phyloP scores from a whole-genome alignment of 2,113 vertebrate genomes.

The Colius striatus region DNA sequence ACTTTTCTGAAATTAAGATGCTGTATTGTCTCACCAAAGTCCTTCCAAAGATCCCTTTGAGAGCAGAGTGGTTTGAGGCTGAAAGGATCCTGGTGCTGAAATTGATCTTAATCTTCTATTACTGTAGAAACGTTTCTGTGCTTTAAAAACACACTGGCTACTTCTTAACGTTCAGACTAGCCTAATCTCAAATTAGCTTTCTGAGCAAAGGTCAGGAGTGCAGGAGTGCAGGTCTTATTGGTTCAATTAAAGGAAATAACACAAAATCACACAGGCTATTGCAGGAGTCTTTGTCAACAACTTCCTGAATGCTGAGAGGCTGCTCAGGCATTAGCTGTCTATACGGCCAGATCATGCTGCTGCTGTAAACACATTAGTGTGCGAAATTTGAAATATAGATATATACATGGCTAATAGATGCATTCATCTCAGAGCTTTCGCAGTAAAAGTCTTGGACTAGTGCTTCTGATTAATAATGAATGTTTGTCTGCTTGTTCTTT shows the following conservation, averaged over 20 bases:
- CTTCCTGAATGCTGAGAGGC: slow-evolving; percentile 21
- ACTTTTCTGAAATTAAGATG: slow-evolving; percentile 9
- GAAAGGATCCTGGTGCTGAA: background rate
- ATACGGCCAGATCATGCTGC: slow-evolving; percentile 6
- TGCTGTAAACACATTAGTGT: slow-evolving; percentile 40
- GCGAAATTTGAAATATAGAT: background rate
- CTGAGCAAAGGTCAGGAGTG: slow-evolving; percentile 28
- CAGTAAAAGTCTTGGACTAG: slow-evolving; percentile 34
- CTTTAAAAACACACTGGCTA: slow-evolving; percentile 24
- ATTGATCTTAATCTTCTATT: background rate
- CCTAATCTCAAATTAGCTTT: slow-evolving; percentile 44
- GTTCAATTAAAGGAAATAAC: slow-evolving; percentile 53
- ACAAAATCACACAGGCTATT: slow-evolving; percentile 49
- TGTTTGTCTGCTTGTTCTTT: background rate
- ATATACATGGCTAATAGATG: background rate
- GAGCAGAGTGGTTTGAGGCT: background rate
- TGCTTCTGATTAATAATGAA: slow-evolving; percentile 60
- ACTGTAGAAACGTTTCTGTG: background rate
- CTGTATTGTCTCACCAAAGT: slow-evolving; percentile 38
- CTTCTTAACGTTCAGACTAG: slow-evolving; percentile 36
- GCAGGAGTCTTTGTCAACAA: slow-evolving; percentile 52
- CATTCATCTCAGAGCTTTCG: slow-evolving; percentile 31
- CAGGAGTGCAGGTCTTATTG: slow-evolving; percentile 25
- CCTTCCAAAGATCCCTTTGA: slow-evolving; percentile 4
- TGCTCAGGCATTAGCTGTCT: slow-evolving; percentile 1